Base-by-base conservation (phyloP, 2,888 invertebrate species). In the Stomorhina lunata region DNA sequence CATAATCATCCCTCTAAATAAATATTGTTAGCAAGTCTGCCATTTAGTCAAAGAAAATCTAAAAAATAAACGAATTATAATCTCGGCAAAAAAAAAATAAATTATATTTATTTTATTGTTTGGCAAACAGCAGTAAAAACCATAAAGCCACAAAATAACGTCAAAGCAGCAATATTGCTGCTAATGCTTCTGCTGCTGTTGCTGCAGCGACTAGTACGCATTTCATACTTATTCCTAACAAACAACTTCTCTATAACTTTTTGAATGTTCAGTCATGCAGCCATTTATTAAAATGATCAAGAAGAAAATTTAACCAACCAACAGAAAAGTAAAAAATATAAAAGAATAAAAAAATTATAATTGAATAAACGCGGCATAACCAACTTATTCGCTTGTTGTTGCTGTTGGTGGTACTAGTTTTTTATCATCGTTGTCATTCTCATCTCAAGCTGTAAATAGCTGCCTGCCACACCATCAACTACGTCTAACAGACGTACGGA, bases 91-190 rank as follows among this genome's bases (percentile, higher is more conserved):
- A 71, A 83, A 81, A 80, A 63, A 76, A 81, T 71, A 84, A 87
- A 88, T 85, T 87, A 86, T 87, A 87, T 89, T 89, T 89, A 87
- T 89, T 88, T 89, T 89, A 86, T 88, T 89, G 89, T 89, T 89
- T 88, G 89, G 85, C 89, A 89, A 89, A 89, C 87, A 63, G 40
- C 37, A 88, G 87, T 89, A 12, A 86, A 87, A 86, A 85, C 87
- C 88, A 88, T 88, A 86, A 87, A 89, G 89, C 88, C 89, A 87
- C 89, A 89, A 78, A 75, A 63, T 81, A 57, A 37, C 69, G 40
- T 34, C 50, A 50, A n/a, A 86, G 85, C 86, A 32, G 59, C 43
- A 4, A 37, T 43, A 34, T 32, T 15, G 84, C 85, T 45, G 55
- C 32, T 7, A 29, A 45, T 45, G 34, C 43, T 55, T 25, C 12